Evolutionary conservation across 2,888 invertebrate genomes (phyloP).

Genomic region (Drosophila mulleri): DNA sequence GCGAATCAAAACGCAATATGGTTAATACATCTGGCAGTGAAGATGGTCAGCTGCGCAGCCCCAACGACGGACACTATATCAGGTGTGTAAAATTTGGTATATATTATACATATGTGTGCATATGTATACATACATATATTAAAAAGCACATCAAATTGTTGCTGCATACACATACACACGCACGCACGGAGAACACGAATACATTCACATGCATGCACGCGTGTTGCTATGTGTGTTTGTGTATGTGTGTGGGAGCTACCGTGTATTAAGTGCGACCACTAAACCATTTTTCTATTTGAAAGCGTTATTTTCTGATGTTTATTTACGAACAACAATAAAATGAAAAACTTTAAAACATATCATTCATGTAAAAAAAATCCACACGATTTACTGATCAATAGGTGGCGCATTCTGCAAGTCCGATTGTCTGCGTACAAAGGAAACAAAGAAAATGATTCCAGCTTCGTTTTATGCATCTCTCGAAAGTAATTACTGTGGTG

Average conservation of each 20-base stretch:
- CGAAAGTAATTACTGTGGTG: neutral
- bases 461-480: neutral
- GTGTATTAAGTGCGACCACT: slow-evolving; percentile 53
- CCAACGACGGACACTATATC: slow-evolving; percentile 87
- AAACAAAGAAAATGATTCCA: neutral
- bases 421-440: neutral
- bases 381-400: slow-evolving; percentile 48
- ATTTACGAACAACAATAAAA: slow-evolving; percentile 30
- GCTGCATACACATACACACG: slow-evolving; percentile 68
- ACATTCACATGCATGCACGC: slow-evolving; percentile 43
- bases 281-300: slow-evolving; percentile 51
- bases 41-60: slow-evolving; percentile 94
- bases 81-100: slow-evolving; percentile 82
- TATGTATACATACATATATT: slow-evolving; percentile 33
- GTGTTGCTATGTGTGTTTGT: slow-evolving; percentile 8
- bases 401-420: slow-evolving; percentile 23
- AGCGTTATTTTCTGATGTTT: slow-evolving; percentile 61
- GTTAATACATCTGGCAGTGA: slow-evolving; percentile 87
- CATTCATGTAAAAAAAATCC: slow-evolving; percentile 17
- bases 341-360: slow-evolving; percentile 18
- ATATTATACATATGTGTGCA: slow-evolving; percentile 31
- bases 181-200: slow-evolving; percentile 33
- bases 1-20: slow-evolving; percentile 46
- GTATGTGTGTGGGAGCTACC: slow-evolving; percentile 42
- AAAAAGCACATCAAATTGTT: slow-evolving; percentile 79